Evolutionary conservation across 2,113 vertebrate species (phyloP).

Genomic region (Coptodon rendalli): DNA sequence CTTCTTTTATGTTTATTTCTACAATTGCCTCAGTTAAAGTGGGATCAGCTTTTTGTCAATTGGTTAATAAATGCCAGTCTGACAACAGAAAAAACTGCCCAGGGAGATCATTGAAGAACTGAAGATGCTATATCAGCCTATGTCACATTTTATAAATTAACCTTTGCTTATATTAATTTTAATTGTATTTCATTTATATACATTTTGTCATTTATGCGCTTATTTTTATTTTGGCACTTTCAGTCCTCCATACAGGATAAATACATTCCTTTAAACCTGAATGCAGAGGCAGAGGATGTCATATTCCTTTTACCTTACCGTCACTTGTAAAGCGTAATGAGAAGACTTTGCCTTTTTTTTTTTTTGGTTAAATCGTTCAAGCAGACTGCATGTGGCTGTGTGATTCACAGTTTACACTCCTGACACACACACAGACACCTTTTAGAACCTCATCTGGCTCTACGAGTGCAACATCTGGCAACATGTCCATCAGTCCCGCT

Average conservation of each 20-base stretch:
- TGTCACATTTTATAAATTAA: neutral
- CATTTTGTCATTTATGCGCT: neutral
- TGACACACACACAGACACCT: neutral
- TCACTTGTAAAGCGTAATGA: neutral
- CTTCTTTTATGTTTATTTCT: neutral
- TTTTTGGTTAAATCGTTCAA: conserved; percentile 32
- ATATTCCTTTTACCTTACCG: neutral
- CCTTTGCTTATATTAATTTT: neutral
- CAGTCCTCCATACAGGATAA: conserved; percentile 2
- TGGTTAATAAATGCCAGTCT: neutral
- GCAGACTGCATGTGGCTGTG: neutral
- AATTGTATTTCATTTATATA: neutral
- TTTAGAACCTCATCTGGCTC: neutral
- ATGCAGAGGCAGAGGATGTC: neutral
- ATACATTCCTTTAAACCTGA: conserved; percentile 39
- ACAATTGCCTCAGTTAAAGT: neutral
- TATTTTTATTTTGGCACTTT: neutral
- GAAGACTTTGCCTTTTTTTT: neutral
- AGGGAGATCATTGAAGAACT: neutral
- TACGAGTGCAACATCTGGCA: conserved; percentile 15
- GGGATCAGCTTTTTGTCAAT: neutral
- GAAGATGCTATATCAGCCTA: neutral
- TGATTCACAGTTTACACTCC: neutral
- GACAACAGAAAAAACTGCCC: neutral
- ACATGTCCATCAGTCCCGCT: neutral